Conservation (phyloP, 2,888 invertebrate species). For the Hoplodrina ambigua region DNA sequence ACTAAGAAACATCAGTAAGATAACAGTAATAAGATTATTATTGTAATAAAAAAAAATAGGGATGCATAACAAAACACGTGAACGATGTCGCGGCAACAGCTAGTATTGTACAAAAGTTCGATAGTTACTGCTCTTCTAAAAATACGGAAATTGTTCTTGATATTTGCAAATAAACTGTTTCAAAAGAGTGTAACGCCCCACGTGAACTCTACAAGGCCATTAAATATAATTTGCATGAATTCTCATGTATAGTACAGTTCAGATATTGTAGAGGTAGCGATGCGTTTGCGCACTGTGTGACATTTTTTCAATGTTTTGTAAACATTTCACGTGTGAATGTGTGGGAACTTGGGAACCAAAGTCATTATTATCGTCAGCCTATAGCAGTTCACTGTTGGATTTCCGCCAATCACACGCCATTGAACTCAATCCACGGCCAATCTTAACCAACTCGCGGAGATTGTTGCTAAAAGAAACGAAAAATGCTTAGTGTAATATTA, state of each 20-base stretch:
- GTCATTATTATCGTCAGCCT: background rate
- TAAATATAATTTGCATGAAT: conserved; percentile 25
- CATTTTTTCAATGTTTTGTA: background rate
- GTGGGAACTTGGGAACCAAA: background rate
- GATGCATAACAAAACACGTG: no score
- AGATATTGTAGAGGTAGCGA: background rate
- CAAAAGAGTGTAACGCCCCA: conserved; percentile 21
- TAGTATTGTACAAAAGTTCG: conserved; percentile 22
- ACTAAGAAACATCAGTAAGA: no score
- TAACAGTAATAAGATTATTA: no score
- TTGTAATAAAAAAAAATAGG: no score
- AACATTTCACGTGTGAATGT: conserved; percentile 1
- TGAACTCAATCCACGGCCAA: background rate
- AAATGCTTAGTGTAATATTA: background rate
- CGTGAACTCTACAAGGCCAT: conserved; percentile 34
- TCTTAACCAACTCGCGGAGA: background rate
- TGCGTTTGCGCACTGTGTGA: conserved; percentile 3
- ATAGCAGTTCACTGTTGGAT: background rate
- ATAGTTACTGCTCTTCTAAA: conserved; percentile 40
- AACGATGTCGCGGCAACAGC: no score
- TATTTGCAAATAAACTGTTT: conserved; percentile 31
- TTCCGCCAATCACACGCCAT: background rate
- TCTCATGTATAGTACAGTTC: conserved; percentile 4
- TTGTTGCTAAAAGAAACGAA: background rate
- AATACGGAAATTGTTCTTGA: background rate